Evolutionary conservation across 2,113 vertebrate genomes (phyloP).

Genomic region (Calonectris borealis): DNA sequence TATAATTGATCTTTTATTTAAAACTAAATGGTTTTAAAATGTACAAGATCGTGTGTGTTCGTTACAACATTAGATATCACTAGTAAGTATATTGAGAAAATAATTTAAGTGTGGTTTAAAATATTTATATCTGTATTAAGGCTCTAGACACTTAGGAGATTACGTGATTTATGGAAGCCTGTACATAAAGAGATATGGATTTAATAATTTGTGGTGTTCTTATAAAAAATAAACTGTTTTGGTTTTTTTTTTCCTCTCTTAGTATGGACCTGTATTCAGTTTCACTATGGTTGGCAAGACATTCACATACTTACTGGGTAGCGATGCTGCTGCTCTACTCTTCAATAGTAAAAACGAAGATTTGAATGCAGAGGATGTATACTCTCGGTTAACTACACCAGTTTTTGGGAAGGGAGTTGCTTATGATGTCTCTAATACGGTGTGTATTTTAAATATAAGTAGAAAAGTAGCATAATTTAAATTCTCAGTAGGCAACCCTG

Average conservation of each 20-base stretch:
- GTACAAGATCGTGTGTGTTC: not conserved
- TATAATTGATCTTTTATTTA: not conserved
- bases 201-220: not conserved
- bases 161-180: not conserved
- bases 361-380: constrained; percentile 95
- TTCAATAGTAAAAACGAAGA: constrained; percentile 99
- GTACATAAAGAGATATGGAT: not conserved
- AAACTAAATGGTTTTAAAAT: not conserved
- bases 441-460: constrained; percentile 66
- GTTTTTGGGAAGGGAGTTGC: constrained; percentile 97
- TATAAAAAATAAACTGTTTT: not conserved
- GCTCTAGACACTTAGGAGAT: not conserved
- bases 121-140: not conserved
- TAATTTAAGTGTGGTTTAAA: not conserved
- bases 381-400: constrained; percentile 90
- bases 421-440: constrained; percentile 91
- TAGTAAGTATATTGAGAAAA: not conserved
- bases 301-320: constrained; percentile 94
- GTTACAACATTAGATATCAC: not conserved
- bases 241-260: constrained; percentile 13
- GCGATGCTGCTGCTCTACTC: constrained; percentile 90
- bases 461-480: not conserved
- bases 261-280: constrained; percentile 97
- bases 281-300: constrained; percentile 98
- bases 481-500: not conserved